Conservation (phyloP, 1,140 invertebrate genomes). For the Halyomorpha halys region DNA sequence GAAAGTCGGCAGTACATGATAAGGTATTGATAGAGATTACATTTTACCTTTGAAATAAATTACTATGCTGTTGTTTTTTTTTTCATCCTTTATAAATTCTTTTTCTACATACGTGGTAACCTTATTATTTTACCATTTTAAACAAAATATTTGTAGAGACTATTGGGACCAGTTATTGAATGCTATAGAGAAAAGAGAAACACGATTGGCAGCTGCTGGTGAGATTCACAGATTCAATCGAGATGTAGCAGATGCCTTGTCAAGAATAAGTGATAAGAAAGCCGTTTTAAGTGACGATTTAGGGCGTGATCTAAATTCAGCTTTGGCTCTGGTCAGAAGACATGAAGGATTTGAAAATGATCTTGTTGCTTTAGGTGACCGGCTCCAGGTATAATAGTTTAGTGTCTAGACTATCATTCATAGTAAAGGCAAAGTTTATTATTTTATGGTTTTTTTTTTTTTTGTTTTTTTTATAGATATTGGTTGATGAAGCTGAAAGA, state of each 20-base stretch:
- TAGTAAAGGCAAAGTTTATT: background rate
- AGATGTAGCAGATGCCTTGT: constrained; percentile 85
- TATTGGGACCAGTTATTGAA: constrained; percentile 82
- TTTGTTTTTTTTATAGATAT: constrained; percentile 42
- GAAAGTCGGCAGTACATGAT: constrained; percentile 77
- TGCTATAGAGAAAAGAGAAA: constrained; percentile 72
- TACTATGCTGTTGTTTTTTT: background rate
- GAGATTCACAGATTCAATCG: constrained; percentile 95
- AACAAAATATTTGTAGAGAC: constrained; percentile 36
- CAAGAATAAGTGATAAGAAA: constrained; percentile 80
- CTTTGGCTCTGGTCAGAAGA: constrained; percentile 66
- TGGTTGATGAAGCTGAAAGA: constrained; percentile 83
- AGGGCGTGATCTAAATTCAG: constrained; percentile 80
- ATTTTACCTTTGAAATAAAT: too few relatives aligned
- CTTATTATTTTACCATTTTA: too few relatives aligned
- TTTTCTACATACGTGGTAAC: background rate
- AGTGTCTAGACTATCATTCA: background rate
- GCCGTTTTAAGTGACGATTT: constrained; percentile 72
- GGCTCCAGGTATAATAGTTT: constrained; percentile 56
- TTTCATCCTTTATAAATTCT: background rate
- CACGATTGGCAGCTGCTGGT: constrained; percentile 79
- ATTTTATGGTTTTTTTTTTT: background rate
- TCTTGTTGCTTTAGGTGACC: constrained; percentile 82
- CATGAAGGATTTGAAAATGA: constrained; percentile 95
- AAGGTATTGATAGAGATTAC: constrained; percentile 44